phyloP scores from a whole-genome alignment of 2,888 invertebrate species.

The Drosophila phalerata region DNA sequence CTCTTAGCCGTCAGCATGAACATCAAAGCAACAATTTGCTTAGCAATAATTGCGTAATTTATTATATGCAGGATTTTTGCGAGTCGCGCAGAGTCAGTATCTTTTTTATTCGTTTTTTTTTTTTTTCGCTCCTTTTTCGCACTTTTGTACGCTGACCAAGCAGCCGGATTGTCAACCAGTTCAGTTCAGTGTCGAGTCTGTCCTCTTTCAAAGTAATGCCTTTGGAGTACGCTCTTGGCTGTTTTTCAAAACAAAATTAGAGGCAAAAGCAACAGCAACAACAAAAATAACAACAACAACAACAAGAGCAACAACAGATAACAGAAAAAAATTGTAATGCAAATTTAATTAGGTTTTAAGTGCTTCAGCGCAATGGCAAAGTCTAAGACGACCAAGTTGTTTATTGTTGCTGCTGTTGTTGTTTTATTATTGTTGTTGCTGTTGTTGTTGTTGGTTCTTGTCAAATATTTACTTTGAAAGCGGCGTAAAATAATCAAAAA shows the following conservation, averaged over 20 bases:
- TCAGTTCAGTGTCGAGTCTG: slow-evolving; percentile 40
- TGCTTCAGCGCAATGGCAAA: slow-evolving; percentile 72
- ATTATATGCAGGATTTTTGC: slow-evolving; percentile 37
- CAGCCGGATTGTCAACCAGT: slow-evolving; percentile 73
- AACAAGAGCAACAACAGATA: slow-evolving; percentile 39
- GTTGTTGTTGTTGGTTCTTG: slow-evolving; percentile 55
- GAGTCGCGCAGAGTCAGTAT: slow-evolving; percentile 3
- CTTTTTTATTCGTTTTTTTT: not conserved
- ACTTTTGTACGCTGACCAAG: slow-evolving; percentile 30
- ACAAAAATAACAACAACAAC: slow-evolving; percentile 15
- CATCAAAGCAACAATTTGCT: slow-evolving; percentile 53
- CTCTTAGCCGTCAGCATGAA: slow-evolving; percentile 10
- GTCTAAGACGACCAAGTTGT: slow-evolving; percentile 61
- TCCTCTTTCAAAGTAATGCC: slow-evolving; percentile 58
- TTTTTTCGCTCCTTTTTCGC: not conserved
- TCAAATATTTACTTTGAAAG: slow-evolving; percentile 80
- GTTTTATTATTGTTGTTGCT: slow-evolving; percentile 35
- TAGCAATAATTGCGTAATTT: slow-evolving; percentile 42
- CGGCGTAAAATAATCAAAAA: slow-evolving; percentile 75
- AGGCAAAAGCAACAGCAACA: slow-evolving; percentile 50
- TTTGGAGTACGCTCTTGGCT: slow-evolving; percentile 64
- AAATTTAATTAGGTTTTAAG: slow-evolving; percentile 81
- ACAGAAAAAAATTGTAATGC: slow-evolving; percentile 78
- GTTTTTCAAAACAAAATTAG: slow-evolving; percentile 78
- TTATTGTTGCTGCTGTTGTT: slow-evolving; percentile 31